Evolutionary conservation across 2,113 vertebrate genomes (phyloP).

Genomic region (Ursus arctos): DNA sequence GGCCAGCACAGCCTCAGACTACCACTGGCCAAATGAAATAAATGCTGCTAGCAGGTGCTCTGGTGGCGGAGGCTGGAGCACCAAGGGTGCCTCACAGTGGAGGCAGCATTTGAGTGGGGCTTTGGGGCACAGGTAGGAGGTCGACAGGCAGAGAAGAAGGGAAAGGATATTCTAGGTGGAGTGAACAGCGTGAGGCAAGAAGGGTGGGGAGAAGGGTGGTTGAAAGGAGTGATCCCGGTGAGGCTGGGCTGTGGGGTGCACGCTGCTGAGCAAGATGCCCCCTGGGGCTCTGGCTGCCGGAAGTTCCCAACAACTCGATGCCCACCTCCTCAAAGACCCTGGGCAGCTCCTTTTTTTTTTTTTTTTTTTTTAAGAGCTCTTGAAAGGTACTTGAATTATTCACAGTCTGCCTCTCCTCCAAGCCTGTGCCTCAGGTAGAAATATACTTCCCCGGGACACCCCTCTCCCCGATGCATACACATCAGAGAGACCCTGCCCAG

Average conservation of each 20-base stretch:
- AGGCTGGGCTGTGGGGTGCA: background rate
- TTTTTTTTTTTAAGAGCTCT: background rate
- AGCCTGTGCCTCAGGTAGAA: conserved; percentile 26
- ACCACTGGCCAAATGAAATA: background rate
- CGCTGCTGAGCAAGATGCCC: background rate
- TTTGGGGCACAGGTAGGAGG: background rate
- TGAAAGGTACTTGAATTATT: background rate
- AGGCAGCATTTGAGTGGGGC: background rate
- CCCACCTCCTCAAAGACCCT: background rate
- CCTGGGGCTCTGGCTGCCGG: background rate
- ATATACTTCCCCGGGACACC: background rate
- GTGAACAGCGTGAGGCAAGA: background rate
- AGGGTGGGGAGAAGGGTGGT: background rate
- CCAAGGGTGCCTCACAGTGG: background rate
- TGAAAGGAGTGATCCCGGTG: background rate
- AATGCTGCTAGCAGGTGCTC: background rate
- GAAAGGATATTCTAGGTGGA: background rate
- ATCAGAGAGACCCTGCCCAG: background rate
- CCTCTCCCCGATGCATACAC: background rate
- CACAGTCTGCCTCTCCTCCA: background rate
- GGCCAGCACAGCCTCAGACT: background rate
- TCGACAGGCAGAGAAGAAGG: background rate
- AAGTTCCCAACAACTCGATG: background rate
- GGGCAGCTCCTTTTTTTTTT: background rate
- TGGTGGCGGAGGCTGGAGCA: background rate